These are phyloP conservation scores for Synergus japonicus DNA, from an alignment of 2,888 invertebrate genomes.

Conservation along the genomic window DNA sequence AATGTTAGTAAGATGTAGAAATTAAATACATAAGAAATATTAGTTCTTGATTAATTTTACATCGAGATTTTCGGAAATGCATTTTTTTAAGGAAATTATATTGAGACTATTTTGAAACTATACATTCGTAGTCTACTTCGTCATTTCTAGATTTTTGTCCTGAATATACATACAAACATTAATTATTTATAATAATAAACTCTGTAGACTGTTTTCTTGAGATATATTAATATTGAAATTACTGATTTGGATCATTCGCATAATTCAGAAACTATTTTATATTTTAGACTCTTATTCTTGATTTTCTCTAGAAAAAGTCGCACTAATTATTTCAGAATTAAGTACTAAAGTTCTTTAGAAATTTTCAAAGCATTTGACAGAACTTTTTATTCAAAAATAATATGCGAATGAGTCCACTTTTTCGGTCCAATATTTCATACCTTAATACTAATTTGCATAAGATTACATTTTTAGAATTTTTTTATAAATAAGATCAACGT, in stretches of 20 bases:
- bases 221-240: background rate
- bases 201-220: background rate
- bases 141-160: background rate
- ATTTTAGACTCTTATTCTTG: background rate
- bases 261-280: background rate
- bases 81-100: background rate
- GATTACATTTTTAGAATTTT: background rate
- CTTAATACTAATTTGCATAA: background rate
- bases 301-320: background rate
- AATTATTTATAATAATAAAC: background rate
- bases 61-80: background rate
- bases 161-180: background rate
- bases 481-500: background rate
- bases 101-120: background rate
- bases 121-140: conserved; percentile 1
- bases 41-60: conserved; percentile 5
- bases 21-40: conserved; percentile 38
- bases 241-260: conserved; percentile 3
- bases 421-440: background rate
- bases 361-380: background rate
- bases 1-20: conserved; percentile 38
- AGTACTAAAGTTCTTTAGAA: background rate
- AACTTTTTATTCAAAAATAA: background rate
- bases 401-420: background rate
- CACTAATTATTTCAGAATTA: background rate